A percentile compares a stretch with the other conserved stretches of the same genome.
These are phyloP conservation scores for Drosophila cardini DNA, from an alignment of 1,140 invertebrate species.

Conservation along the genomic window DNA sequence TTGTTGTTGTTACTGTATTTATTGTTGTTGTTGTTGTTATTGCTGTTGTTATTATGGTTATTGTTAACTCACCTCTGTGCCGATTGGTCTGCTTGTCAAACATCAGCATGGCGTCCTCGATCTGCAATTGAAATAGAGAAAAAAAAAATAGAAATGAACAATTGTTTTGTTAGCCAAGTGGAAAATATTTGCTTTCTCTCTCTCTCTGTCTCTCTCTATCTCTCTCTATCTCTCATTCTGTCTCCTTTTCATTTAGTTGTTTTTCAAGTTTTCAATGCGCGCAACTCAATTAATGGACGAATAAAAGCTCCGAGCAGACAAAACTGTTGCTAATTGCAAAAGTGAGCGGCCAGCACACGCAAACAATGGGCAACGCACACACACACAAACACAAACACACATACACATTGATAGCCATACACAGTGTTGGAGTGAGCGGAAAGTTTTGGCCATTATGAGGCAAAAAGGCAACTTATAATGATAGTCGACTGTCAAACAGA, in stretches of 20 bases:
- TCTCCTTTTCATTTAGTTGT: slow-evolving; percentile 27
- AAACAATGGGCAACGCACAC: slow-evolving; percentile 8
- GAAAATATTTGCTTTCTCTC: slow-evolving; percentile 19
- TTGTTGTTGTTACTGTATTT: background rate
- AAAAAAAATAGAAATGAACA: slow-evolving; percentile 4
- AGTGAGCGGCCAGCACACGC: slow-evolving; percentile 47
- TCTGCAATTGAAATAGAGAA: slow-evolving; percentile 90
- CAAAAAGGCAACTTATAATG: slow-evolving; percentile 76
- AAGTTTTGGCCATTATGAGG: slow-evolving; percentile 76
- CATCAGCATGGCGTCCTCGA: slow-evolving; percentile 99
- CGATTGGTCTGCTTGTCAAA: slow-evolving; percentile 99
- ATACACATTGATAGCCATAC: slow-evolving; percentile 1
- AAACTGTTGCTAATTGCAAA: slow-evolving; percentile 81
- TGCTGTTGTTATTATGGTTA: slow-evolving; percentile 1
- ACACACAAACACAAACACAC: slow-evolving; percentile 9
- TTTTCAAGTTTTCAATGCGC: slow-evolving; percentile 59
- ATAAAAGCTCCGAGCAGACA: slow-evolving; percentile 73
- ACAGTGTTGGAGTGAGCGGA: slow-evolving; percentile 13
- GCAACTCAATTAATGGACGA: slow-evolving; percentile 78
- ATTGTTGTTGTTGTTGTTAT: slow-evolving; percentile 31
- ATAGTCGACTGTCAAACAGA: slow-evolving; percentile 78
- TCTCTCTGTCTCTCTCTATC: slow-evolving; percentile 36
- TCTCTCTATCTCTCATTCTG: slow-evolving; percentile 12
- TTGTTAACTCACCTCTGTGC: slow-evolving; percentile 97
- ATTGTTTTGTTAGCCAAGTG: slow-evolving; percentile 42